These are phyloP conservation scores for Antrozous pallidus DNA, from an alignment of 2,797 vertebrate genomes.

Conservation along the genomic window DNA sequence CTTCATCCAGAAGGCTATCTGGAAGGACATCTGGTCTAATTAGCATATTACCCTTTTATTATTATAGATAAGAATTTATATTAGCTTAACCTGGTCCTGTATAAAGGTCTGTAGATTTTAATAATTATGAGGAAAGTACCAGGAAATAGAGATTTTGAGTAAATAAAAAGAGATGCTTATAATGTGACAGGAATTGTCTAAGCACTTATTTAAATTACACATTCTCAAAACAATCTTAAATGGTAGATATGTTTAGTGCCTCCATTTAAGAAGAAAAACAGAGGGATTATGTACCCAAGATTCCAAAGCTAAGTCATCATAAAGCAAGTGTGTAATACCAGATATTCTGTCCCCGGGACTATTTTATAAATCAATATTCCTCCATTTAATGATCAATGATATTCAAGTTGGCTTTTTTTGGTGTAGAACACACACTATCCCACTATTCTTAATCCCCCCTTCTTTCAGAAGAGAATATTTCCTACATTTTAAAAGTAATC, in stretches of 20 bases:
- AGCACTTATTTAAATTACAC: background rate
- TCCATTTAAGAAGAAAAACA: background rate
- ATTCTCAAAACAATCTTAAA: background rate
- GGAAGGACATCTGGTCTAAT: too few relatives aligned
- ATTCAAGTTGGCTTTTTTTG: background rate
- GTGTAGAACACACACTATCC: background rate
- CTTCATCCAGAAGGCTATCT: too few relatives aligned
- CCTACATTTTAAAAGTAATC: background rate
- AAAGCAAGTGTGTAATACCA: background rate
- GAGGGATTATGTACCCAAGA: rapidly evolving
- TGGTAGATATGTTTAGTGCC: background rate
- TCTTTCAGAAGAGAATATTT: background rate
- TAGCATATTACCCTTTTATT: too few relatives aligned
- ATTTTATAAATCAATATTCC: background rate
- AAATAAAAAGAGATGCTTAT: background rate
- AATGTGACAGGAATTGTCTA: background rate
- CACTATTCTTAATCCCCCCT: background rate
- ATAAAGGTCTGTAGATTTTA: background rate
- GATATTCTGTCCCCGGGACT: rapidly evolving
- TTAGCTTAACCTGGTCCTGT: background rate
- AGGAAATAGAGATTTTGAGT: background rate
- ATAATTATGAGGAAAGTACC: background rate
- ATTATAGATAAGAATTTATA: background rate
- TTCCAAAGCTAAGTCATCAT: background rate
- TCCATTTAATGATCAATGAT: background rate